Evolutionary conservation across 2,888 invertebrate genomes (phyloP).

Genomic region (Tiliacea aurago): DNA sequence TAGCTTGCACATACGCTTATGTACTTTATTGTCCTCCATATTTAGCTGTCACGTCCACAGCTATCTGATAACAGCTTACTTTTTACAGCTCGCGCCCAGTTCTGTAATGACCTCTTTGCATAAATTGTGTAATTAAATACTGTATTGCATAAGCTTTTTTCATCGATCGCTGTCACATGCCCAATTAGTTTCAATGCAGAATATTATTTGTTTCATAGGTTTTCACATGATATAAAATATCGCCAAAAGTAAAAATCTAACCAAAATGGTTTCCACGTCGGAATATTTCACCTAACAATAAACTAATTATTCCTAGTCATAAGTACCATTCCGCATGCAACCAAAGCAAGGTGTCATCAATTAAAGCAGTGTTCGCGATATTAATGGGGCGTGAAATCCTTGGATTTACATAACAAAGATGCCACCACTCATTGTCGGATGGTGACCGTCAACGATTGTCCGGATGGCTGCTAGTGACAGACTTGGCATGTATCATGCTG

Average conservation of each 20-base stretch:
- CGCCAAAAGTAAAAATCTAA: slow-evolving; percentile 13
- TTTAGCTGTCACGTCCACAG: slow-evolving; percentile 40
- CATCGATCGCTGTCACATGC: slow-evolving; percentile 14
- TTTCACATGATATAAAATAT: neutral
- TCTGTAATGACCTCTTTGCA: slow-evolving; percentile 34
- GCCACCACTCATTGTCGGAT: slow-evolving; percentile 47
- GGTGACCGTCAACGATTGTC: slow-evolving; percentile 56
- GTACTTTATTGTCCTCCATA: slow-evolving; percentile 41
- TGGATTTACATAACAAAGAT: slow-evolving; percentile 80
- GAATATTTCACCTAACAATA: slow-evolving; percentile 29
- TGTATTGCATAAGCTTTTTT: slow-evolving; percentile 33
- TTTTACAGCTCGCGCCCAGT: slow-evolving; percentile 35
- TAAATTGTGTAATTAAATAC: slow-evolving; percentile 39
- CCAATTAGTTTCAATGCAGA: slow-evolving; percentile 18
- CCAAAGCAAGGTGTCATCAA: slow-evolving; percentile 63
- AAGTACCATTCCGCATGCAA: slow-evolving; percentile 42
- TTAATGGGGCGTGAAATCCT: slow-evolving; percentile 80
- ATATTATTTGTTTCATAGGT: neutral
- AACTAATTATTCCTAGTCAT: slow-evolving; percentile 26
- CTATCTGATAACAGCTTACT: slow-evolving; percentile 57
- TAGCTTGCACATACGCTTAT: slow-evolving; percentile 29
- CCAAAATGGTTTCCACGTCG: slow-evolving; percentile 23
- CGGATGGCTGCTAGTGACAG: slow-evolving; percentile 34
- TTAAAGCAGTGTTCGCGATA: slow-evolving; percentile 74
- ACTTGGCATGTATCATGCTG: slow-evolving; percentile 42